phyloP scores from a whole-genome alignment of 2,888 invertebrate species.

The Chelonus formosanus region DNA sequence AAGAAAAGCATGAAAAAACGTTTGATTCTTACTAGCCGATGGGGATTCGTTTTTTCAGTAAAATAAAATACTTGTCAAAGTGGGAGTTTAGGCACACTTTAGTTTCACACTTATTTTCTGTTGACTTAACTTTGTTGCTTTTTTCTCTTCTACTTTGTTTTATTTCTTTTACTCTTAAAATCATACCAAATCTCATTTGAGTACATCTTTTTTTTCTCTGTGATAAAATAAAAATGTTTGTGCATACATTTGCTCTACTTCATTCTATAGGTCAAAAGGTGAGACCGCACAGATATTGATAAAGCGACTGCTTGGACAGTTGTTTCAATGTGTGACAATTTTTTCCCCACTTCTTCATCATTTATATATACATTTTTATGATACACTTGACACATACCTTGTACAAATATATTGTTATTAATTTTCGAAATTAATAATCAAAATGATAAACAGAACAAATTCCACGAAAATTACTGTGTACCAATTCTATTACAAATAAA shows the following conservation, averaged over 20 bases:
- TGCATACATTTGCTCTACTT: constrained; percentile 27
- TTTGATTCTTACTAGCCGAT: constrained; percentile 24
- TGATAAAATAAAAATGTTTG: constrained; percentile 11
- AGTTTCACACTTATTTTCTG: constrained; percentile 5
- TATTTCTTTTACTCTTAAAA: not conserved
- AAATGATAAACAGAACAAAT: no score
- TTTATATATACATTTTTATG: not conserved
- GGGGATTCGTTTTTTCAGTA: constrained; percentile 30
- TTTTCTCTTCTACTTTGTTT: not conserved
- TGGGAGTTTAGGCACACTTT: no score
- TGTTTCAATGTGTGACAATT: not conserved
- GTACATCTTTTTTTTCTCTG: constrained; percentile 8
- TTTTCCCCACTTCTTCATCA: not conserved
- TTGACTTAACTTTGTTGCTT: not conserved
- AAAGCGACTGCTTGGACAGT: not conserved
- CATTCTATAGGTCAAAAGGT: constrained; percentile 43
- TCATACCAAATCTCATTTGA: not conserved
- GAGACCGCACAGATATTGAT: constrained; percentile 31
- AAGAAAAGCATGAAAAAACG: constrained; percentile 5
- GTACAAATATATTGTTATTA: not conserved
- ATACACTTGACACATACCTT: not conserved
- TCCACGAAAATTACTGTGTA: no score
- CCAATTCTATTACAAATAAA: no score
- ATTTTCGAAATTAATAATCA: no score
- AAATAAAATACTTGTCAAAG: no score